These are phyloP conservation scores for Parus major DNA, from an alignment of 2,113 vertebrate genomes.

Conservation along the genomic window DNA sequence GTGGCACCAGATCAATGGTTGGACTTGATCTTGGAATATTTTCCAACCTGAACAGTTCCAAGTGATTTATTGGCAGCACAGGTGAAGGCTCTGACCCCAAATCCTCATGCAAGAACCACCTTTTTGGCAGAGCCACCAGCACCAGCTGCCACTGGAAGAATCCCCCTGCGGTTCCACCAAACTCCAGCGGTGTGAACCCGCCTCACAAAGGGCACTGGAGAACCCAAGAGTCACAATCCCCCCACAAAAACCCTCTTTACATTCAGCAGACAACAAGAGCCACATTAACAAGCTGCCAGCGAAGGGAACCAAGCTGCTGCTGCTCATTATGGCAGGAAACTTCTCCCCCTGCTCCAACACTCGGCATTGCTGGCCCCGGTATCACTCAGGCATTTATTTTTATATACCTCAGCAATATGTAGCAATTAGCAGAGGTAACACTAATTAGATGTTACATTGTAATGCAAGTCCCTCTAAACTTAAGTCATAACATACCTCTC, in stretches of 20 bases:
- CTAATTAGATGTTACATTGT: constrained; percentile 79
- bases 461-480: constrained; percentile 73
- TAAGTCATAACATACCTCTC: constrained; percentile 70
- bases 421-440: constrained; percentile 73
- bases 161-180: not conserved
- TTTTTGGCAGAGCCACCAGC: not conserved
- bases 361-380: not conserved
- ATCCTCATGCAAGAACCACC: rapidly evolving
- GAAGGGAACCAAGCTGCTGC: not conserved
- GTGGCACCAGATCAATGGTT: not conserved
- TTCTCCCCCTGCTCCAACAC: not conserved
- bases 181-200: not conserved
- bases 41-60: rapidly evolving
- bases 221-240: not conserved
- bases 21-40: not conserved
- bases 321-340: not conserved
- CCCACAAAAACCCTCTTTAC: not conserved
- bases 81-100: not conserved
- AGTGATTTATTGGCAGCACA: not conserved
- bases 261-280: not conserved
- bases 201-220: not conserved
- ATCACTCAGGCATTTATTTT: constrained; percentile 60
- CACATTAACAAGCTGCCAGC: not conserved
- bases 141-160: not conserved
- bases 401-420: constrained; percentile 59